Percentiles rank a stretch among this genome's conserved stretches.
These are phyloP conservation scores for Phocoena sinus DNA, from an alignment of 2,113 vertebrate genomes.

Conservation along the genomic window DNA sequence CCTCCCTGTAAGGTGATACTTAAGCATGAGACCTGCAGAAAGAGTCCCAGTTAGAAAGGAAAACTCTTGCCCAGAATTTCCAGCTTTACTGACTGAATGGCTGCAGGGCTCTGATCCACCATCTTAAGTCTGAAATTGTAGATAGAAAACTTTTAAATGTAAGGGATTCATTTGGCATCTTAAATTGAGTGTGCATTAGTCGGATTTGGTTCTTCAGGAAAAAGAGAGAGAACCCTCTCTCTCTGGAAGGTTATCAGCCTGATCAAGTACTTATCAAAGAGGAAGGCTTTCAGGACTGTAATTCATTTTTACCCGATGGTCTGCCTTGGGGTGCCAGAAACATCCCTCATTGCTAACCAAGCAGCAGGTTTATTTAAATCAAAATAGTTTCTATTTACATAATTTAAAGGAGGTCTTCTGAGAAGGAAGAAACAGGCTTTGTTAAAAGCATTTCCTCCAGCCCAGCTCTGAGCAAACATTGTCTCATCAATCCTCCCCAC, in stretches of 20 bases:
- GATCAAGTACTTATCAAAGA: background rate
- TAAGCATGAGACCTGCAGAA: background rate
- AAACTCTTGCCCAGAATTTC: background rate
- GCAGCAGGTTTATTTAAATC: background rate
- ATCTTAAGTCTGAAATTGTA: background rate
- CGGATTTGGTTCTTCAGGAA: background rate
- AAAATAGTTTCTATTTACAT: background rate
- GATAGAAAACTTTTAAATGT: background rate
- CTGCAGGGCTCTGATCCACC: background rate
- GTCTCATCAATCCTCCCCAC: background rate
- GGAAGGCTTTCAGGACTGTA: background rate
- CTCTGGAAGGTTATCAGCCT: no score
- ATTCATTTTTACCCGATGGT: background rate
- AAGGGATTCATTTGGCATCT: background rate
- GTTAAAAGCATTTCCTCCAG: background rate
- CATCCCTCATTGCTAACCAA: background rate
- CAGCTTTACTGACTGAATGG: background rate
- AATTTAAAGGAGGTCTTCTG: background rate
- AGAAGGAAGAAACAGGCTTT: background rate
- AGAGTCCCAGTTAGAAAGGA: background rate
- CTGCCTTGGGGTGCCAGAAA: background rate
- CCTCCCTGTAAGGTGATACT: background rate
- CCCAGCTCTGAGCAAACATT: background rate
- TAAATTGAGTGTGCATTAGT: background rate
- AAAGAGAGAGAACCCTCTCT: background rate